Percentiles rank a stretch among this genome's conserved stretches.
phyloP scores from a whole-genome alignment of 1,140 invertebrate species.

The Bacillus rossius region DNA sequence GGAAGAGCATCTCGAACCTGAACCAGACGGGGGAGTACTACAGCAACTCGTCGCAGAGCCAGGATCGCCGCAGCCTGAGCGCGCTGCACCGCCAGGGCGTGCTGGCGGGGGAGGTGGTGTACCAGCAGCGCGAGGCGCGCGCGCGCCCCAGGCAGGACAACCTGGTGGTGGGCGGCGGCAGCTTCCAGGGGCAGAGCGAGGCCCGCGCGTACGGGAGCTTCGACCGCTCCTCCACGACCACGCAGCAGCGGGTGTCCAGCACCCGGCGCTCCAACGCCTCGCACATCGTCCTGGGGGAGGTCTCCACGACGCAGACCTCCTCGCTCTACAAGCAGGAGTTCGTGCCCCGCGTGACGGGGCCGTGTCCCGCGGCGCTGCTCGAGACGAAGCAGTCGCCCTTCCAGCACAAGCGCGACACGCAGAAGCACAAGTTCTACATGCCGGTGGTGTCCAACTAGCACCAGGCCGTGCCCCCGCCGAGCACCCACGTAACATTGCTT shows the following conservation, averaged over 20 bases:
- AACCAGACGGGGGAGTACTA: constrained; percentile 63
- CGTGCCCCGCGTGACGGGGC: constrained; percentile 56
- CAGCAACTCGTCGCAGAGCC: constrained; percentile 54
- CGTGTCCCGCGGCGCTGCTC: constrained; percentile 71
- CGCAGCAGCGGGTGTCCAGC: constrained; percentile 47
- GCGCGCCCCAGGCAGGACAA: constrained; percentile 53
- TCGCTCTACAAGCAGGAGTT: constrained; percentile 67
- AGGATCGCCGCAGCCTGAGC: constrained; percentile 66
- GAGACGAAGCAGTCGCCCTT: constrained; percentile 66
- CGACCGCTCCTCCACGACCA: constrained; percentile 44
- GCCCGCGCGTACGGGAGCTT: constrained; percentile 61
- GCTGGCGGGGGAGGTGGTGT: not conserved
- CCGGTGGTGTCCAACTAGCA: constrained; percentile 39
- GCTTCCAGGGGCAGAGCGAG: constrained; percentile 62
- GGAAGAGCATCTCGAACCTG: constrained; percentile 71
- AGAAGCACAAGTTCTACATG: constrained; percentile 76
- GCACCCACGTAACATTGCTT: not conserved
- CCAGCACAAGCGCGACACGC: constrained; percentile 74
- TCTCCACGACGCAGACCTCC: constrained; percentile 23
- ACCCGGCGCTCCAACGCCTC: constrained; percentile 59
- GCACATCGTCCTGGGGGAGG: constrained; percentile 62
- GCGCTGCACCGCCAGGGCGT: constrained; percentile 54
- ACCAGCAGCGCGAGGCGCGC: constrained; percentile 37
- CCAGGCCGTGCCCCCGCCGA: not conserved
- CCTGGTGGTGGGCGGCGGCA: constrained; percentile 54